Percentiles rank a stretch among this genome's conserved stretches.
Evolutionary conservation across 2,113 vertebrate genomes (phyloP).

Genomic region (Myanophis thanlyinensis): DNA sequence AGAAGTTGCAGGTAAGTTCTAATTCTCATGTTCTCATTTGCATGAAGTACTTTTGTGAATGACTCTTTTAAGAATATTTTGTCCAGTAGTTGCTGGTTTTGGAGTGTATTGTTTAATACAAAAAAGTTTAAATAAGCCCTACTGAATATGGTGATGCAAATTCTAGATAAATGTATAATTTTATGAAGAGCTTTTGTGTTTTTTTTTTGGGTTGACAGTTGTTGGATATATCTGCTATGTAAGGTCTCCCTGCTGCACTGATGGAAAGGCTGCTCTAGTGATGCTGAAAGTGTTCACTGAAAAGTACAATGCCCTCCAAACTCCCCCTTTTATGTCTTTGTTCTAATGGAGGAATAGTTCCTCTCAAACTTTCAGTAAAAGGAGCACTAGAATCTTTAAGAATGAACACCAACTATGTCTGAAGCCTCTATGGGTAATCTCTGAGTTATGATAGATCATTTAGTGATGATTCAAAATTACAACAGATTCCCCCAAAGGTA

Average conservation of each 20-base stretch:
- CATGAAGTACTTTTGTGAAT: background rate
- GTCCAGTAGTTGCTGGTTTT: background rate
- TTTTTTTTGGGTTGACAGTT: background rate
- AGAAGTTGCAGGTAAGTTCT: slow-evolving; percentile 44
- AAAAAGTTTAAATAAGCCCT: background rate
- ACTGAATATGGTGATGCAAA: background rate
- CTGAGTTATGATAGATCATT: too few species aligned
- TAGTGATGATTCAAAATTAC: too few species aligned
- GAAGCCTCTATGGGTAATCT: too few species aligned
- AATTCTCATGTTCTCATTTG: background rate
- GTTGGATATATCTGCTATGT: background rate
- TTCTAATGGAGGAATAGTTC: too few species aligned
- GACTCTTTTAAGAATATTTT: background rate
- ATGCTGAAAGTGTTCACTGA: background rate
- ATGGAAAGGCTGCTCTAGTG: background rate
- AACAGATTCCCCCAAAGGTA: too few species aligned
- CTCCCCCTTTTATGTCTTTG: too few species aligned
- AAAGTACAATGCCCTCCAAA: background rate
- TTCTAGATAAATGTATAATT: background rate
- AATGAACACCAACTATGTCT: too few species aligned
- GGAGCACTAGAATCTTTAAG: too few species aligned
- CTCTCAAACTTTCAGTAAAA: too few species aligned
- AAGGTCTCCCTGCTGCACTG: background rate
- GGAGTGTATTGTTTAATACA: background rate
- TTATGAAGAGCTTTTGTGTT: background rate